Percentiles rank a stretch among this genome's conserved stretches.
Conservation (phyloP, 2,888 invertebrate genomes). For the Hedya salicella region DNA sequence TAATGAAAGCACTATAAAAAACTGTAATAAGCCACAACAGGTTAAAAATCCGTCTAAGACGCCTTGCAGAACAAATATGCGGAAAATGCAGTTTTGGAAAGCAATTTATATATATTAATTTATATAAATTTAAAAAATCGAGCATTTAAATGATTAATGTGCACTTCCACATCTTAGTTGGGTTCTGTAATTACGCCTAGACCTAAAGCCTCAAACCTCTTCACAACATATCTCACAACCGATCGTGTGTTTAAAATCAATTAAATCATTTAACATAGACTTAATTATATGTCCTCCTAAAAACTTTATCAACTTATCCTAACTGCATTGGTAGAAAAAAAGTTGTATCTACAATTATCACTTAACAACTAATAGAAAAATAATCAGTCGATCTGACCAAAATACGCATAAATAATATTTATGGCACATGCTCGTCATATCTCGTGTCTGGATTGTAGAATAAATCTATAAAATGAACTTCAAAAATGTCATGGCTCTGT, state of each 20-base stretch:
- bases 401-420: slow-evolving; percentile 21
- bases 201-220: slow-evolving; percentile 38
- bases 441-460: neutral
- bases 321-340: slow-evolving; percentile 27
- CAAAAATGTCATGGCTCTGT: slow-evolving; percentile 62
- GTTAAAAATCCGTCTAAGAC: too few relatives aligned
- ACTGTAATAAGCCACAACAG: too few relatives aligned
- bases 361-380: slow-evolving; percentile 22
- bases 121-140: too few relatives aligned
- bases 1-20: too few relatives aligned
- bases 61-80: too few relatives aligned
- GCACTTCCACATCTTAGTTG: neutral
- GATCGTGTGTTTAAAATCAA: slow-evolving; percentile 24
- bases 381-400: slow-evolving; percentile 32
- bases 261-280: slow-evolving; percentile 2
- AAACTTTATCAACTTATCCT: slow-evolving; percentile 27
- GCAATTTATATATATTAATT: too few relatives aligned
- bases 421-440: slow-evolving; percentile 35
- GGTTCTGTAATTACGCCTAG: neutral
- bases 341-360: slow-evolving; percentile 23
- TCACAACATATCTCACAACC: slow-evolving; percentile 38
- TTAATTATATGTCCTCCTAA: neutral
- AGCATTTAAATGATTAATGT: too few relatives aligned
- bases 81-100: too few relatives aligned
- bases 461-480: slow-evolving; percentile 53